Percentiles rank a stretch among this genome's conserved stretches.
Conservation (phyloP, 2,113 vertebrate genomes). For the Megaceryle maxima region DNA sequence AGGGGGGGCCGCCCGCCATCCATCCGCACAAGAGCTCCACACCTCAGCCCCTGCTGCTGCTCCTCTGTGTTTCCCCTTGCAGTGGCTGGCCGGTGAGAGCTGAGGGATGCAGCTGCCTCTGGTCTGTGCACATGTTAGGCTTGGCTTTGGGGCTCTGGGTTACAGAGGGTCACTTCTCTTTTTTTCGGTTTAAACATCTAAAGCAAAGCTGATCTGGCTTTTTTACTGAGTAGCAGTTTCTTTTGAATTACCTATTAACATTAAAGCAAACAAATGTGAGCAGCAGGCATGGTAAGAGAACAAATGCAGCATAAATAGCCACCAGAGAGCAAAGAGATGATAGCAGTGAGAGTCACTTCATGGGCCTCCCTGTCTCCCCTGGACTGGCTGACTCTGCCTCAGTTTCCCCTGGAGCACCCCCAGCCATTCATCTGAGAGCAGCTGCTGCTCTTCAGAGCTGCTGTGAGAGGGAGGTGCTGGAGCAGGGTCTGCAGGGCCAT, state of each 20-base stretch:
- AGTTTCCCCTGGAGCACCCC: accelerated
- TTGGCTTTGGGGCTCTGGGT: neutral
- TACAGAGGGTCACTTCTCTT: neutral
- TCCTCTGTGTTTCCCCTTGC: neutral
- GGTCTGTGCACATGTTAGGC: neutral
- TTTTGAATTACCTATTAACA: neutral
- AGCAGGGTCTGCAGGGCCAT: no score
- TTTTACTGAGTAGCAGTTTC: neutral
- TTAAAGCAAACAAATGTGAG: neutral
- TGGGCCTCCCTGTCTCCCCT: accelerated
- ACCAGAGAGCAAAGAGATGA: neutral
- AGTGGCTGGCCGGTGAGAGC: accelerated
- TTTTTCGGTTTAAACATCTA: neutral
- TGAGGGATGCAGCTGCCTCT: neutral
- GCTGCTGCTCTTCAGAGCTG: neutral
- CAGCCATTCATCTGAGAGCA: neutral
- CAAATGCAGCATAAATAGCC: neutral
- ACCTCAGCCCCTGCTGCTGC: neutral
- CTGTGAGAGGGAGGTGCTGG: neutral
- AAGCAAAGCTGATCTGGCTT: neutral
- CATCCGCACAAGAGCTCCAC: neutral
- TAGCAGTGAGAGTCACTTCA: neutral
- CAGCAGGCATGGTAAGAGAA: neutral
- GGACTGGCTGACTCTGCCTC: neutral
- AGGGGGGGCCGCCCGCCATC: neutral